Percentiles rank a stretch among this genome's conserved stretches.
Evolutionary conservation across 1,140 invertebrate genomes (phyloP).

Genomic region (Drosophila malerkotliana): DNA sequence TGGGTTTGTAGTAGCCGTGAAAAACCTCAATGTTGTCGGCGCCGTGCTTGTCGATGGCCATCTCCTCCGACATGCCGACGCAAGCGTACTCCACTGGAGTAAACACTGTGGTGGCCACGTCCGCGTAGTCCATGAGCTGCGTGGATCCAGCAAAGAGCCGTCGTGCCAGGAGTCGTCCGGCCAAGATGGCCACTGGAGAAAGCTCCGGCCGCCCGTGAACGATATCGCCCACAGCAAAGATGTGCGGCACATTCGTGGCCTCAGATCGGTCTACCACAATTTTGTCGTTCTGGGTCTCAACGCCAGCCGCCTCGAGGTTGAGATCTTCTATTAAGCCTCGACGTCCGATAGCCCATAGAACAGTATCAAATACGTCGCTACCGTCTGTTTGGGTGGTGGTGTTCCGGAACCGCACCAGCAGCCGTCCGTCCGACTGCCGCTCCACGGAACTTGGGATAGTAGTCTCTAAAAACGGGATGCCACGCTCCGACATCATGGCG

Average conservation of each 20-base stretch:
- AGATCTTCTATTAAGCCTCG: slow-evolving; percentile 89
- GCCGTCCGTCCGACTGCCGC: slow-evolving; percentile 87
- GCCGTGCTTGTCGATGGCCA: slow-evolving; percentile 88
- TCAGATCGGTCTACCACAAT: slow-evolving; percentile 88
- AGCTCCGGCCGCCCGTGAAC: slow-evolving; percentile 94
- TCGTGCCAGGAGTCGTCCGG: slow-evolving; percentile 93
- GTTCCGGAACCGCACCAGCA: slow-evolving; percentile 89
- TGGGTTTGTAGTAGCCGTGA: slow-evolving; percentile 96
- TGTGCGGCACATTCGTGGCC: slow-evolving; percentile 93
- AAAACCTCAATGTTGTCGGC: slow-evolving; percentile 92
- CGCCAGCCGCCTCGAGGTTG: slow-evolving; percentile 88
- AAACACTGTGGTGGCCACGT: slow-evolving; percentile 98
- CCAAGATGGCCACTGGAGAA: slow-evolving; percentile 98
- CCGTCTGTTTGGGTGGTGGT: slow-evolving; percentile 85
- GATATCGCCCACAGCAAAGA: slow-evolving; percentile 98
- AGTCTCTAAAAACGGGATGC: slow-evolving; percentile 92
- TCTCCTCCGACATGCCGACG: slow-evolving; percentile 97
- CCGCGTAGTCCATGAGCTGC: slow-evolving; percentile 93
- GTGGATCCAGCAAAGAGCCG: slow-evolving; percentile 87
- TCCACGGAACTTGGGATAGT: slow-evolving; percentile 91
- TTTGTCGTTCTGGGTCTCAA: slow-evolving; percentile 86
- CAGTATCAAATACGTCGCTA: slow-evolving; percentile 92
- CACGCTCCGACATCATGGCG: slow-evolving; percentile 92
- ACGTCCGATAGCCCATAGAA: slow-evolving; percentile 93
- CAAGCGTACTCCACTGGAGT: slow-evolving; percentile 98